A percentile compares a stretch with the other conserved stretches of the same genome.
Conservation (phyloP, 2,888 invertebrate genomes). For the Calameuta idolon region DNA sequence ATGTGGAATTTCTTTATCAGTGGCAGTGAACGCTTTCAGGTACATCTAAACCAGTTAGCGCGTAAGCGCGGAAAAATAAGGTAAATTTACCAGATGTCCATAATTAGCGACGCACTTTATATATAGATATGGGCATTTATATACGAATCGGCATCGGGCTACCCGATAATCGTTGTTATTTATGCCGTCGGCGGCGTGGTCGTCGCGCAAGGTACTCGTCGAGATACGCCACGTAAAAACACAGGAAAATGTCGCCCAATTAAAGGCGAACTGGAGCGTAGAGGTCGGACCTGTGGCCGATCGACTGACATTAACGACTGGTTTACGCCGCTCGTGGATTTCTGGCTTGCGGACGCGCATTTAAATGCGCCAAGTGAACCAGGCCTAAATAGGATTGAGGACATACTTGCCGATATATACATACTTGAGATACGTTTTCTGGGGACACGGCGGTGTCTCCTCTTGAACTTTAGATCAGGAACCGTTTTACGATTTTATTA, state of each 20-base stretch:
- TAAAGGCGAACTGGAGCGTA: constrained; percentile 58
- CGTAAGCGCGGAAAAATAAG: not conserved
- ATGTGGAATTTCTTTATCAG: constrained; percentile 33
- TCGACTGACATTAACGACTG: constrained; percentile 41
- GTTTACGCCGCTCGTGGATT: constrained; percentile 39
- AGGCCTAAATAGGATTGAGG: not conserved
- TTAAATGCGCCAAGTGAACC: not conserved
- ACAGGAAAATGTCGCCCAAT: constrained; percentile 62
- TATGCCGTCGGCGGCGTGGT: constrained; percentile 39
- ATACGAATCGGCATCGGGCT: constrained; percentile 24
- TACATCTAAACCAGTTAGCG: constrained; percentile 26
- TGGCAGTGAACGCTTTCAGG: constrained; percentile 16
- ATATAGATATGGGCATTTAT: too few species aligned
- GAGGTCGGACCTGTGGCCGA: constrained; percentile 42
- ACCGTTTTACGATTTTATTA: constrained; percentile 55
- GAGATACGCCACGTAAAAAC: constrained; percentile 47
- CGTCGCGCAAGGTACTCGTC: constrained; percentile 26
- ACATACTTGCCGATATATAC: not conserved
- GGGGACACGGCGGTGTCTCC: not conserved
- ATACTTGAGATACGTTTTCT: not conserved
- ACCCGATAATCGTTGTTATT: constrained; percentile 61
- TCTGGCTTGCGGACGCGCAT: not conserved
- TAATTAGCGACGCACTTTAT: not conserved
- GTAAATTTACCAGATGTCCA: not conserved
- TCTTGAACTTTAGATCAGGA: constrained; percentile 36